Evolutionary conservation across 2,888 invertebrate genomes (phyloP).

Genomic region (Prenolepis imparis): DNA sequence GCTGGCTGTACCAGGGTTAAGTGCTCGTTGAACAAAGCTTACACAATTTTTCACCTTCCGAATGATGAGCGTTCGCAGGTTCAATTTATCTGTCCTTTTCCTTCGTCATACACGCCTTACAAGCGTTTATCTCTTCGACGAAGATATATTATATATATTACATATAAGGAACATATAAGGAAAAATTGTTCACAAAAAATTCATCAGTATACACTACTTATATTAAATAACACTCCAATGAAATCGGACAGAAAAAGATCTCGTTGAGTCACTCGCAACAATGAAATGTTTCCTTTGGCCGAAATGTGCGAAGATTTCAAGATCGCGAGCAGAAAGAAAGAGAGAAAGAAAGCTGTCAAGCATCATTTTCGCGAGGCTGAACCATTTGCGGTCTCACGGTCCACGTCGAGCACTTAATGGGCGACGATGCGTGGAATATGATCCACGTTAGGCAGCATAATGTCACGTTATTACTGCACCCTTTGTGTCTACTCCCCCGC

Average conservation of each 20-base stretch:
- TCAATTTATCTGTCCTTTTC: conserved; percentile 72
- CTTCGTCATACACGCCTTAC: background rate
- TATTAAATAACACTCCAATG: background rate
- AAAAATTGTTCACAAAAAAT: background rate
- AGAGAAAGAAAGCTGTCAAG: background rate
- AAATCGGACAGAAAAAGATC: too few relatives aligned
- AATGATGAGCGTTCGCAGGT: conserved; percentile 67
- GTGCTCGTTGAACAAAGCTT: conserved; percentile 63
- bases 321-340: background rate
- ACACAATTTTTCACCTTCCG: conserved; percentile 68
- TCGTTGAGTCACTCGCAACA: too few relatives aligned
- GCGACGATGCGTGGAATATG: conserved; percentile 76
- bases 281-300: background rate
- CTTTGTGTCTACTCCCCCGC: conserved; percentile 79
- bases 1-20: conserved; percentile 52
- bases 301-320: background rate
- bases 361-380: conserved; percentile 9
- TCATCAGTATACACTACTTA: background rate
- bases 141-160: conserved; percentile 42
- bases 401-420: conserved; percentile 57
- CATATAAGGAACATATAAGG: too few relatives aligned
- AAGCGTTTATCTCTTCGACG: conserved; percentile 45
- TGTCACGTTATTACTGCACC: conserved; percentile 80
- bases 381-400: conserved; percentile 67
- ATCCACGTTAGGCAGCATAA: conserved; percentile 79